phyloP scores from a whole-genome alignment of 2,888 invertebrate genomes.

The Melangyna quadrimaculata region DNA sequence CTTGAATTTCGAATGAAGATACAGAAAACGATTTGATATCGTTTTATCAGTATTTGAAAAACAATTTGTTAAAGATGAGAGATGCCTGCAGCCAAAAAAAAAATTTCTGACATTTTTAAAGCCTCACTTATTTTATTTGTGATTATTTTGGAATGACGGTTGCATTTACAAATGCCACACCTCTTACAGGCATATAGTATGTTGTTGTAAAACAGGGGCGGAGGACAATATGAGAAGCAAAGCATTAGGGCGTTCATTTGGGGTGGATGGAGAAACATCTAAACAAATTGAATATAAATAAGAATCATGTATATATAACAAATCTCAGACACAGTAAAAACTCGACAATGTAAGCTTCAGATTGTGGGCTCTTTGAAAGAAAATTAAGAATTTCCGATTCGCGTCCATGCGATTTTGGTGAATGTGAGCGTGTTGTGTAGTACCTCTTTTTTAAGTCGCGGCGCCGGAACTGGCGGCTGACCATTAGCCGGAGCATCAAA shows the following conservation, averaged over 20 bases:
- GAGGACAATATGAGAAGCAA: constrained; percentile 1
- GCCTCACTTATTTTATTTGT: no score
- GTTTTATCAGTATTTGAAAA: no score
- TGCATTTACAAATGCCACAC: not conserved
- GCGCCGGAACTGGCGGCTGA: constrained; percentile 77
- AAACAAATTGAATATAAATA: constrained; percentile 13
- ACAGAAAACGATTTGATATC: no score
- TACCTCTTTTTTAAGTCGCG: constrained; percentile 80
- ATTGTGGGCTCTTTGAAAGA: constrained; percentile 33
- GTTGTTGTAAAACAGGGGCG: not conserved
- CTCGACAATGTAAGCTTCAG: constrained; percentile 62
- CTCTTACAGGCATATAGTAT: not conserved
- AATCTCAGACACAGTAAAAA: constrained; percentile 35
- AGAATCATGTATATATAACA: constrained; percentile 19
- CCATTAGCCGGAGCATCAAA: constrained; percentile 73
- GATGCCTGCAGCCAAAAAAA: no score
- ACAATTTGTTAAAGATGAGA: no score
- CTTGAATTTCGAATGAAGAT: no score
- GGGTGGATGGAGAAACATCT: not conserved
- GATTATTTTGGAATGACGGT: no score
- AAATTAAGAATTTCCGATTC: constrained; percentile 40
- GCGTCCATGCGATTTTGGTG: constrained; percentile 66
- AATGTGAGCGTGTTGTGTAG: constrained; percentile 64
- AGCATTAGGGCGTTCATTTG: constrained; percentile 4
- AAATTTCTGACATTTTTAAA: no score